phyloP scores from a whole-genome alignment of 2,888 invertebrate species.

The Synergus japonicus region DNA sequence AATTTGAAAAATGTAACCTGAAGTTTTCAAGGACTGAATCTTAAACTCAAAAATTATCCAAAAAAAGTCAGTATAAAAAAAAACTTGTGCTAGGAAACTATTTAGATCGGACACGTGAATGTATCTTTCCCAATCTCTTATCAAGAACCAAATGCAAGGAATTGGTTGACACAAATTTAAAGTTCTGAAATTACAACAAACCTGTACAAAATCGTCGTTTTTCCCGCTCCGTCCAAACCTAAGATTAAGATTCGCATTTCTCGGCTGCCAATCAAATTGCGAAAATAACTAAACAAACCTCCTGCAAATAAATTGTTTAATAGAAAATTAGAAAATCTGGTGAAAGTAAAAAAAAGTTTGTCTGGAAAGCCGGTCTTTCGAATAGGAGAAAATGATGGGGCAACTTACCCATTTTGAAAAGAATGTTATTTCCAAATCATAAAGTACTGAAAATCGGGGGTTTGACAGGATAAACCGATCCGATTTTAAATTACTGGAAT shows the following conservation, averaged over 20 bases:
- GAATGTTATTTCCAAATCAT: slow-evolving; percentile 64
- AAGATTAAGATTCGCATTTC: slow-evolving; percentile 99
- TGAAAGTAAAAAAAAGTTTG: slow-evolving; percentile 2
- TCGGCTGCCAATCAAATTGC: slow-evolving; percentile 95
- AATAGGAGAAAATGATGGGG: slow-evolving; percentile 37
- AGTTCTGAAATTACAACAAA: slow-evolving; percentile 54
- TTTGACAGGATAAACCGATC: not conserved
- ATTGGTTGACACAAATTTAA: slow-evolving; percentile 38
- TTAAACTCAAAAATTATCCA: not conserved
- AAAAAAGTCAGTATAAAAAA: not conserved
- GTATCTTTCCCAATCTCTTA: not conserved
- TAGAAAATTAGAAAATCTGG: slow-evolving; percentile 44
- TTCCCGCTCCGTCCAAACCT: slow-evolving; percentile 98
- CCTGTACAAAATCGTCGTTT: slow-evolving; percentile 98
- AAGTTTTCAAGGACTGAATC: slow-evolving; percentile 1
- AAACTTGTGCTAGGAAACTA: not conserved
- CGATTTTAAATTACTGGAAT: not conserved
- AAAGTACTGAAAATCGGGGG: slow-evolving; percentile 51
- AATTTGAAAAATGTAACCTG: not conserved
- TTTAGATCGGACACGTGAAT: not conserved
- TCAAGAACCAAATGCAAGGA: slow-evolving; percentile 43
- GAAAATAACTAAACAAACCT: slow-evolving; percentile 97
- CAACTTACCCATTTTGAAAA: slow-evolving; percentile 65
- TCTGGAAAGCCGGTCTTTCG: slow-evolving; percentile 11
- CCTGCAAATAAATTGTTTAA: slow-evolving; percentile 82